Percentiles rank a stretch among this genome's conserved stretches.
Evolutionary conservation across 2,797 vertebrate genomes (phyloP).

Genomic region (Schizopygopsis pylzovi): DNA sequence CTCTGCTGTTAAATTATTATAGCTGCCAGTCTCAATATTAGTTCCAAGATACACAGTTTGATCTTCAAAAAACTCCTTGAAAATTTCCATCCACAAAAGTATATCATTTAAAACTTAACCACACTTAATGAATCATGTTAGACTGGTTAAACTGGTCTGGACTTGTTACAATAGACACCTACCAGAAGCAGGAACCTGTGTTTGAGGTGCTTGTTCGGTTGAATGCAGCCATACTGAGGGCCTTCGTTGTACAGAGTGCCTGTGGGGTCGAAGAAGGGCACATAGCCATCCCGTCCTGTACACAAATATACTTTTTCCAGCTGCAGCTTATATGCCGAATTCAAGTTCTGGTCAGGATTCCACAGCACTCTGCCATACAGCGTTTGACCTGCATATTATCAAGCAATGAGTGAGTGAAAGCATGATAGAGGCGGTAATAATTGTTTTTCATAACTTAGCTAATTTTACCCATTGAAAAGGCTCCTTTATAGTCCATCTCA

Average conservation of each 20-base stretch:
- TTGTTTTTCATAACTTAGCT: not conserved
- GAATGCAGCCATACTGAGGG: conserved; percentile 96
- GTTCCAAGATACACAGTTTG: not conserved
- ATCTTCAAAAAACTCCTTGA: not conserved
- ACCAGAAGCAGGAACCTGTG: conserved; percentile 96
- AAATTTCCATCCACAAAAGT: not conserved
- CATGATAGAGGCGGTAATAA: not conserved
- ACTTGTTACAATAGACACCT: conserved; percentile 44
- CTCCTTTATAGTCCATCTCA: conserved; percentile 99
- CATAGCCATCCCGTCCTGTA: conserved; percentile 92
- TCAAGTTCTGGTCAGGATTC: conserved; percentile 96
- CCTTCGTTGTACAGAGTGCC: conserved; percentile 96
- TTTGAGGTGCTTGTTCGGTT: conserved; percentile 94
- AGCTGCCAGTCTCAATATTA: not conserved
- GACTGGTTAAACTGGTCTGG: conserved; percentile 17
- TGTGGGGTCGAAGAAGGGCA: conserved; percentile 96
- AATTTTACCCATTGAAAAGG: conserved; percentile 92
- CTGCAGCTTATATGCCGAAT: conserved; percentile 92
- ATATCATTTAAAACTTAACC: conserved; percentile 11
- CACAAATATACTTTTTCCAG: conserved; percentile 98
- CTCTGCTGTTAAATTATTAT: not conserved
- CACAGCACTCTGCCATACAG: conserved; percentile 94
- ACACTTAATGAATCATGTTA: conserved; percentile 1
- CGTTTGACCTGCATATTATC: conserved; percentile 84
- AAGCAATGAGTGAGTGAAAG: not conserved